Percentiles rank a stretch among this genome's conserved stretches.
Conservation (phyloP, 1,140 invertebrate genomes). For the Psix sp. region DNA sequence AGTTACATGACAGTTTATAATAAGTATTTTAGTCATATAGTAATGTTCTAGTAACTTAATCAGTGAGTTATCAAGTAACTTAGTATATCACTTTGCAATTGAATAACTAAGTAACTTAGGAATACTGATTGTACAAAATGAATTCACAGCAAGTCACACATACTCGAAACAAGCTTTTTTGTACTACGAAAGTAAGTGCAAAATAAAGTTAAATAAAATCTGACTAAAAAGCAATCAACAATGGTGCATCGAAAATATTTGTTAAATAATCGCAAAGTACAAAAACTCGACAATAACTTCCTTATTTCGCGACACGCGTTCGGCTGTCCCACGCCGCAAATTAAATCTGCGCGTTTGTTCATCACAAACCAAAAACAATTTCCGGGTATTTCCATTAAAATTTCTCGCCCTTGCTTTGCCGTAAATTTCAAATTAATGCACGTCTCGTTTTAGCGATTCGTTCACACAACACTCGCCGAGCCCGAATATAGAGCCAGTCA, state of each 20-base stretch:
- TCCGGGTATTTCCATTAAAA: conserved; percentile 58
- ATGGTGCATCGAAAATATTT: neutral
- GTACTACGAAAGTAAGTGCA: neutral
- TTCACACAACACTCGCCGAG: conserved; percentile 46
- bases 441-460: conserved; percentile 53
- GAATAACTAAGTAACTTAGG: too few relatives aligned
- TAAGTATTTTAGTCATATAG: too few relatives aligned
- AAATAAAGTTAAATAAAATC: neutral
- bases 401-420: conserved; percentile 47
- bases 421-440: conserved; percentile 58
- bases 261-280: conserved; percentile 4
- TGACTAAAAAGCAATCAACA: neutral
- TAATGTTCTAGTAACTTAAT: too few relatives aligned
- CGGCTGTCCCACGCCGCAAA: conserved; percentile 22
- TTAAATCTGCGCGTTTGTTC: conserved; percentile 50
- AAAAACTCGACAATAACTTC: conserved; percentile 32
- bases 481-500: conserved; percentile 41
- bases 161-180: neutral
- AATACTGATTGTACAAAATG: too few relatives aligned
- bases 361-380: conserved; percentile 58
- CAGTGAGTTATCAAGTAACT: too few relatives aligned
- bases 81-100: too few relatives aligned
- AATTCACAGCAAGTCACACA: too few relatives aligned
- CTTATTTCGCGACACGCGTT: conserved; percentile 15
- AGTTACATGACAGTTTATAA: too few relatives aligned